These are phyloP conservation scores for Peromyscus polionotus DNA, from an alignment of 2,113 vertebrate species.

Conservation along the genomic window DNA sequence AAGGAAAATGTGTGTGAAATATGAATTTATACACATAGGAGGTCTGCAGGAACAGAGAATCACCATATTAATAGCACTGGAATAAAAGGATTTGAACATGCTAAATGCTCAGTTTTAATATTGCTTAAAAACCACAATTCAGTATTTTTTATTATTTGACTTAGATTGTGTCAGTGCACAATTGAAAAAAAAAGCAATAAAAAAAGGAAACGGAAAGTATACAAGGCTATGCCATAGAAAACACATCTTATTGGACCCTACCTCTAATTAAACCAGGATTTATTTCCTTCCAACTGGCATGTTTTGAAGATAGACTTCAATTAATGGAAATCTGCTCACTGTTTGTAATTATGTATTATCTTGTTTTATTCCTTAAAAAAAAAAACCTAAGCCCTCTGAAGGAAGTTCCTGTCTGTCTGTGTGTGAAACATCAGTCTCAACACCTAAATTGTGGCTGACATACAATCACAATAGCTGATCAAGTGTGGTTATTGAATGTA, in stretches of 20 bases:
- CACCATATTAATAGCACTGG: background rate
- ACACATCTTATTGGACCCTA: background rate
- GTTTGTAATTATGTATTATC: background rate
- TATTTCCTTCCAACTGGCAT: background rate
- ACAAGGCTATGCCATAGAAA: background rate
- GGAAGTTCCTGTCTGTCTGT: background rate
- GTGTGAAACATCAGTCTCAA: background rate
- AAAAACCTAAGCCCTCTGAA: background rate
- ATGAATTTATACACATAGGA: slow-evolving; percentile 31
- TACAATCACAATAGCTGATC: background rate
- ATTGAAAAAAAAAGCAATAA: slow-evolving; percentile 14
- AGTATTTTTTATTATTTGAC: slow-evolving; percentile 36
- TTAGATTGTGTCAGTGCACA: slow-evolving; percentile 21
- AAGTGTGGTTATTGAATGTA: background rate
- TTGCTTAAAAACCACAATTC: slow-evolving; percentile 31
- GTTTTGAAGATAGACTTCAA: background rate
- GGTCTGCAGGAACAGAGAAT: slow-evolving; percentile 31
- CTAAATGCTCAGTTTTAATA: slow-evolving; percentile 61
- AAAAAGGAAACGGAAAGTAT: background rate
- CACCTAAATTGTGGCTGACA: background rate
- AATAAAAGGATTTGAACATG: background rate
- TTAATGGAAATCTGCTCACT: background rate
- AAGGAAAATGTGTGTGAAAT: slow-evolving; percentile 19
- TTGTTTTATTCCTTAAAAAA: background rate
- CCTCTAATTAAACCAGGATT: background rate